Evolutionary conservation across 2,113 vertebrate species (phyloP).

Genomic region (Pantherophis guttatus): DNA sequence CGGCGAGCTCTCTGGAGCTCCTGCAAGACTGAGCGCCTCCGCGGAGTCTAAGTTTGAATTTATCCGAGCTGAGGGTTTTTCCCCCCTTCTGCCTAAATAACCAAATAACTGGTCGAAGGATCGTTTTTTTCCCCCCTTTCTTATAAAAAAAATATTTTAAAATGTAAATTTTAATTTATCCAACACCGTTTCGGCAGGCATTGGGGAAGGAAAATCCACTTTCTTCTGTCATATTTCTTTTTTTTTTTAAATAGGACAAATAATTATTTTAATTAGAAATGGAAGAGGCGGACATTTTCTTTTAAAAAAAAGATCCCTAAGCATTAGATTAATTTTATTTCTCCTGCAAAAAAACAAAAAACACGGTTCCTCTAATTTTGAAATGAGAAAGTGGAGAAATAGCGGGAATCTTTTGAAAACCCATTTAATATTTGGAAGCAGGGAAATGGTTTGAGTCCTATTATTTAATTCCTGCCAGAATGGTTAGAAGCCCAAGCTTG

Average conservation of each 20-base stretch:
- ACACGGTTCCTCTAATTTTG: neutral
- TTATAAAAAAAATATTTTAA: neutral
- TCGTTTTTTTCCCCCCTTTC: neutral
- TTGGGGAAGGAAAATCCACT: neutral
- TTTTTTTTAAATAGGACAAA: neutral
- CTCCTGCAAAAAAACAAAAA: neutral
- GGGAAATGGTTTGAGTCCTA: neutral
- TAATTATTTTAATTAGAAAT: neutral
- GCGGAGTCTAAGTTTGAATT: neutral
- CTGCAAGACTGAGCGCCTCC: neutral
- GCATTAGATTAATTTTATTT: neutral
- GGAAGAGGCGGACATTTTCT: neutral
- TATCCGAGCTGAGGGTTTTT: neutral
- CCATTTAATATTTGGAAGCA: neutral
- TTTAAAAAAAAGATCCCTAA: neutral
- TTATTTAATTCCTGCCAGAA: neutral
- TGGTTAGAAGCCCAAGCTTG: neutral
- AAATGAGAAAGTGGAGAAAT: neutral
- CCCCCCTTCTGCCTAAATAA: neutral
- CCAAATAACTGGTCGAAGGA: neutral
- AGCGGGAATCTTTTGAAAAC: neutral
- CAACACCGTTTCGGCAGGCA: neutral
- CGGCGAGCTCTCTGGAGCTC: neutral
- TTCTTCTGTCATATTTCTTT: neutral
- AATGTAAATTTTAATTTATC: neutral